Evolutionary conservation across 2,888 invertebrate genomes (phyloP).

Genomic region (Rhogogaster chlorosoma): DNA sequence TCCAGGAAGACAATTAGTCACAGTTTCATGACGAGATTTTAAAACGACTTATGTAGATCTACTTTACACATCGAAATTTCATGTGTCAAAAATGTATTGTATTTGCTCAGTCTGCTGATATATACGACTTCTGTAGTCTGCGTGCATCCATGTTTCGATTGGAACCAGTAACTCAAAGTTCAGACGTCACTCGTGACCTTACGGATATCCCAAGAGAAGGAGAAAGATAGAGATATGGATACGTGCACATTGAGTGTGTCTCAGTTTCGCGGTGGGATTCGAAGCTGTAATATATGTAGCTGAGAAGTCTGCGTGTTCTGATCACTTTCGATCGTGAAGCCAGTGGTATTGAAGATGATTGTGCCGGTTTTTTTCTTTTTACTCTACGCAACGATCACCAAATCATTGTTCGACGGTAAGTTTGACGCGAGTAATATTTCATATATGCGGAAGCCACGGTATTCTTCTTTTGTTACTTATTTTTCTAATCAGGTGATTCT

Average conservation of each 20-base stretch:
- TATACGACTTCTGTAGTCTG: background rate
- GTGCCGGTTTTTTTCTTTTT: background rate
- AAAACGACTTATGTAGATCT: background rate
- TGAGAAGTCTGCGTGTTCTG: background rate
- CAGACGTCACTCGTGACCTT: background rate
- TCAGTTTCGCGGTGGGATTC: background rate
- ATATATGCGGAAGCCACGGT: background rate
- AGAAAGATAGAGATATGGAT: background rate
- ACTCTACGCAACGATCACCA: background rate
- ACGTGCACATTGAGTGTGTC: background rate
- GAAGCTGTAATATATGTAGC: background rate
- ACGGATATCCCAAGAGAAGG: background rate
- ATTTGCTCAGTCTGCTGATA: background rate
- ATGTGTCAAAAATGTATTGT: background rate
- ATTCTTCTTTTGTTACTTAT: background rate
- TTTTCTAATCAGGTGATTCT: background rate
- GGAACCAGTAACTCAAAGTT: background rate
- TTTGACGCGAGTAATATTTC: background rate
- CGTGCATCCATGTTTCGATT: background rate
- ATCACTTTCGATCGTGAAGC: background rate
- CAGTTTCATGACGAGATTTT: background rate
- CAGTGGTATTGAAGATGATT: background rate
- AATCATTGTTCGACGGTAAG: background rate
- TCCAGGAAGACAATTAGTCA: background rate
- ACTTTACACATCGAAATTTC: background rate